Evolutionary conservation across 2,113 vertebrate genomes (phyloP).

Genomic region (Sigmodon hispidus): DNA sequence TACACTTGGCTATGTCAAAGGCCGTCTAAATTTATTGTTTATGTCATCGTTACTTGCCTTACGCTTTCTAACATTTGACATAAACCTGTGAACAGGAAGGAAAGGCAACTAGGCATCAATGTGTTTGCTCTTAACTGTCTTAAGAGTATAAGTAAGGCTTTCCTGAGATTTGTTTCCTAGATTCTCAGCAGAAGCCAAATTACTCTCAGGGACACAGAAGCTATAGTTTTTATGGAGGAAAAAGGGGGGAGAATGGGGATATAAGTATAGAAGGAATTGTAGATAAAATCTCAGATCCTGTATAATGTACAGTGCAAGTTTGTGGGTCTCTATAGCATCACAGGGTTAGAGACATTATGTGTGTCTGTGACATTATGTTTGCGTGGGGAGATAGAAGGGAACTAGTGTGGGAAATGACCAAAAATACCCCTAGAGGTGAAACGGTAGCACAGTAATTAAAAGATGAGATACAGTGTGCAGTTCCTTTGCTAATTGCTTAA

Average conservation of each 20-base stretch:
- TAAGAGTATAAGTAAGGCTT: not conserved
- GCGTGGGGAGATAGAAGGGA: not conserved
- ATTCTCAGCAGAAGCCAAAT: not conserved
- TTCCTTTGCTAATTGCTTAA: not conserved
- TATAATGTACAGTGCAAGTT: not conserved
- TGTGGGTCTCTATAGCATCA: not conserved
- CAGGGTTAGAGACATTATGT: not conserved
- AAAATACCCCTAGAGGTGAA: not conserved
- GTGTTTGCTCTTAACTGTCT: not conserved
- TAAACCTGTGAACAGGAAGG: not conserved
- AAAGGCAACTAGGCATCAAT: not conserved
- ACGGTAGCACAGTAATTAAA: not conserved
- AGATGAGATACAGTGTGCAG: not conserved
- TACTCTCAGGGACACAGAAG: not conserved
- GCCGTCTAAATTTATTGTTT: not conserved
- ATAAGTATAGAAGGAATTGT: not conserved
- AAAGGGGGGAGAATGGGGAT: not conserved
- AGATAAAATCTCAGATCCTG: not conserved
- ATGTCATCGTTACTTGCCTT: not conserved
- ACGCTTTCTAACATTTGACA: not conserved
- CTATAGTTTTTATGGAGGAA: not conserved
- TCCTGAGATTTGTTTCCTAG: not conserved
- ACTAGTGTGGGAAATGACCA: not conserved
- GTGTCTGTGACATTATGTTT: not conserved
- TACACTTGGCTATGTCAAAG: not conserved